These are phyloP conservation scores for Eciton burchellii DNA, from an alignment of 1,140 invertebrate genomes.

Conservation along the genomic window DNA sequence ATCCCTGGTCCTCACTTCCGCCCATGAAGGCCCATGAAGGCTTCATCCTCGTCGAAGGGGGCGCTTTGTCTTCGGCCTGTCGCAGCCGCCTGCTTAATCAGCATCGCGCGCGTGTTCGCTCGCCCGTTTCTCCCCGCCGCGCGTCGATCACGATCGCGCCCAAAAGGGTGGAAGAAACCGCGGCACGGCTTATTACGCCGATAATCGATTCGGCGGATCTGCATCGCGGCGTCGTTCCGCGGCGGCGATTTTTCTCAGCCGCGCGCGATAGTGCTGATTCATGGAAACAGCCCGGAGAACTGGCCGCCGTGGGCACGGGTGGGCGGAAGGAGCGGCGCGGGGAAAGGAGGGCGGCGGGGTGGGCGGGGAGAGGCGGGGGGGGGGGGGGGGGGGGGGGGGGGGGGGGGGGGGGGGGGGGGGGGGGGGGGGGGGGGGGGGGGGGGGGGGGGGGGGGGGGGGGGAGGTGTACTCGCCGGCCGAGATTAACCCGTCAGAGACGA, in stretches of 20 bases:
- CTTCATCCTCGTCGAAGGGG: too few relatives aligned
- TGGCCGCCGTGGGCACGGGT: too few relatives aligned
- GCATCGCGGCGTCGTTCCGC: constrained; percentile 38
- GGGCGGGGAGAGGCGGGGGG: too few relatives aligned
- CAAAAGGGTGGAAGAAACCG: not conserved
- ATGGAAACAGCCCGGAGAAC: constrained; percentile 74
- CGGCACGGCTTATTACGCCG: constrained; percentile 49
- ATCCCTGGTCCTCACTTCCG: too few relatives aligned
- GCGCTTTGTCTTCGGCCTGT: too few relatives aligned
- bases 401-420: too few relatives aligned
- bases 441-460: too few relatives aligned
- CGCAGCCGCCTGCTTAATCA: not conserved
- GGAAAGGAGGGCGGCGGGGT: too few relatives aligned
- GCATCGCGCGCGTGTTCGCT: not conserved
- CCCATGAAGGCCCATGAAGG: too few relatives aligned
- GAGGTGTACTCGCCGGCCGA: constrained; percentile 46
- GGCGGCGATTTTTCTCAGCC: constrained; percentile 78
- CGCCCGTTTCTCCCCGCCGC: not conserved
- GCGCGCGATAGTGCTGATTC: constrained; percentile 81
- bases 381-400: too few relatives aligned
- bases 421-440: too few relatives aligned
- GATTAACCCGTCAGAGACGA: constrained; percentile 84
- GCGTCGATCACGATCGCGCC: constrained; percentile 18
- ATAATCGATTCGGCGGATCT: constrained; percentile 60
- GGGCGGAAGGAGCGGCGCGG: too few relatives aligned